Percentiles rank a stretch among this genome's conserved stretches.
These are phyloP conservation scores for Ranitomeya imitator DNA, from an alignment of 2,113 vertebrate genomes.

Conservation along the genomic window DNA sequence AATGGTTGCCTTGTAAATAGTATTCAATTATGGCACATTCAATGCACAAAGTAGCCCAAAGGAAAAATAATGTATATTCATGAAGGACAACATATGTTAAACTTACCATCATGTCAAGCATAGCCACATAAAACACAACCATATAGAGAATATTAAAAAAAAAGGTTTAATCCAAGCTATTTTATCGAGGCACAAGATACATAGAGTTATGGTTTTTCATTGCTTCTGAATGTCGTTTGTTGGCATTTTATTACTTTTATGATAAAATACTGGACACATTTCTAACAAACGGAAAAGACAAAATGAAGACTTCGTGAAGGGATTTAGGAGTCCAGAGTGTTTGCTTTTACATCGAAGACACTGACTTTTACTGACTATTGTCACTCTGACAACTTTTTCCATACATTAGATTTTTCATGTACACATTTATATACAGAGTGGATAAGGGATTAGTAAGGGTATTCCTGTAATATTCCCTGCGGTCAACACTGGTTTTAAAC, in stretches of 20 bases:
- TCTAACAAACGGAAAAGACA: too few relatives aligned
- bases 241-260: neutral
- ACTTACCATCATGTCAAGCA: conserved; percentile 43
- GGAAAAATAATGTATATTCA: conserved; percentile 57
- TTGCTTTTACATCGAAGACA: neutral
- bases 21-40: conserved; percentile 53
- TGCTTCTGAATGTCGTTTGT: neutral
- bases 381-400: neutral
- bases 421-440: neutral
- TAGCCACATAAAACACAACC: neutral
- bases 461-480: neutral
- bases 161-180: neutral
- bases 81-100: conserved; percentile 57
- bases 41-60: conserved; percentile 47
- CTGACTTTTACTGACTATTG: neutral
- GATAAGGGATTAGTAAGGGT: neutral
- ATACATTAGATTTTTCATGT: neutral
- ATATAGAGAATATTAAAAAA: conserved; percentile 5
- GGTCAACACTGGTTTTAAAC: neutral
- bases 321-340: too few relatives aligned
- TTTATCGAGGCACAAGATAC: neutral
- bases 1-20: conserved; percentile 54
- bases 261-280: too few relatives aligned
- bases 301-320: too few relatives aligned
- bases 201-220: neutral